Evolutionary conservation across 2,888 invertebrate genomes (phyloP).

Genomic region (Baronia brevicornis): DNA sequence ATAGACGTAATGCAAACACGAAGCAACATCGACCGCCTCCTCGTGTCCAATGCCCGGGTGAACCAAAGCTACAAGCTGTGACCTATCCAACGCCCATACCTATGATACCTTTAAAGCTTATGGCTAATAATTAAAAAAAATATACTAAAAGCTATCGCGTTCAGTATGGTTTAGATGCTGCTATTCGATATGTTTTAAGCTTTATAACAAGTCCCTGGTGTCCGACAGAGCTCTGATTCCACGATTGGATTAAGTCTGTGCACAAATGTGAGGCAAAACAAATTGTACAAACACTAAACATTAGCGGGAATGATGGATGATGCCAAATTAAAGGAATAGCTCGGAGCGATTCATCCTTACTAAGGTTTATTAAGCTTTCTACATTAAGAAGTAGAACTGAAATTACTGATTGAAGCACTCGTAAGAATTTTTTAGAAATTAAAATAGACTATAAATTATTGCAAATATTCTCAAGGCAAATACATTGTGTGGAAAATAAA

Average conservation of each 20-base stretch:
- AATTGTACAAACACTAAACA: conserved; percentile 29
- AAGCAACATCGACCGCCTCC: conserved; percentile 51
- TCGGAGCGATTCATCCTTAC: conserved; percentile 8
- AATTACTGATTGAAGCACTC: no score
- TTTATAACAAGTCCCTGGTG: conserved; percentile 41
- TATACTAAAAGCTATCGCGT: conserved; percentile 43
- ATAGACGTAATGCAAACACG: conserved; percentile 43
- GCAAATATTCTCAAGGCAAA: no score
- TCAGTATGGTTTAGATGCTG: conserved; percentile 21
- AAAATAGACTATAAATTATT: no score
- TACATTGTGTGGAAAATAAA: conserved; percentile 34
- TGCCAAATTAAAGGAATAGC: conserved; percentile 33
- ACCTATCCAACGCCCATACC: conserved; percentile 28
- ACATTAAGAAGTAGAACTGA: conserved; percentile 5
- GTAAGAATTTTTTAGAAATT: no score
- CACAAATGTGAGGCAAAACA: conserved; percentile 55
- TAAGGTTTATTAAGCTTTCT: conserved; percentile 6
- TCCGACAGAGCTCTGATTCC: conserved; percentile 23
- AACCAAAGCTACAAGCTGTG: conserved; percentile 17
- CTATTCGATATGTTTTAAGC: conserved; percentile 22
- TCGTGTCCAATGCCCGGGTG: conserved; percentile 17
- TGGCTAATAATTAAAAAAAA: conserved; percentile 25
- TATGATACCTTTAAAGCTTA: conserved; percentile 34
- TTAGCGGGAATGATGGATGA: conserved; percentile 29
- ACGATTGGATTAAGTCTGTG: conserved; percentile 36